phyloP scores from a whole-genome alignment of 2,113 vertebrate genomes.

The Campylomormyrus tamandua region DNA sequence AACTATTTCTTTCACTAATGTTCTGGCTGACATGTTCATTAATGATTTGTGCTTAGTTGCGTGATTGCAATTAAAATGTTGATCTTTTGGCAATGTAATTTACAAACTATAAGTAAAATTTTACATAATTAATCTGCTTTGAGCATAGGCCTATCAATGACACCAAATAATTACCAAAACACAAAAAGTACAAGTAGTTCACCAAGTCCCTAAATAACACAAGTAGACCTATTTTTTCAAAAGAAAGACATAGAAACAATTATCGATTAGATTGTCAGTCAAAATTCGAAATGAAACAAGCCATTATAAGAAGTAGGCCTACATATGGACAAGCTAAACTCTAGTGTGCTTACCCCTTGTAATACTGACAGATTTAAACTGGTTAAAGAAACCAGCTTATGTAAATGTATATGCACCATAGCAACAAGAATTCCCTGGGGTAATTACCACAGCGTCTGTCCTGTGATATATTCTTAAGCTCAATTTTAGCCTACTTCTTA shows the following conservation, averaged over 20 bases:
- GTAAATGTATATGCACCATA: background rate
- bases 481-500: slow-evolving; percentile 30
- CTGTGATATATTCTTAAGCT: slow-evolving; percentile 21
- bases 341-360: background rate
- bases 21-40: background rate
- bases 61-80: background rate
- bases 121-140: background rate
- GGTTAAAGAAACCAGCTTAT: background rate
- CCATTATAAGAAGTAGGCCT: background rate
- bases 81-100: background rate
- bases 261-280: background rate
- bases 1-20: background rate
- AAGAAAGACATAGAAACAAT: background rate
- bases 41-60: background rate
- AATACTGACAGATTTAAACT: background rate
- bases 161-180: background rate
- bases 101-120: background rate
- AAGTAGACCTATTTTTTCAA: background rate
- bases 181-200: background rate
- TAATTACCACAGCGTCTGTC: slow-evolving; percentile 16
- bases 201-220: background rate
- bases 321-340: background rate
- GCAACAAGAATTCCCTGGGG: background rate
- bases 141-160: background rate
- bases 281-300: background rate